Base-by-base conservation (phyloP, 2,113 vertebrate genomes). In the Tonatia bakeri region DNA sequence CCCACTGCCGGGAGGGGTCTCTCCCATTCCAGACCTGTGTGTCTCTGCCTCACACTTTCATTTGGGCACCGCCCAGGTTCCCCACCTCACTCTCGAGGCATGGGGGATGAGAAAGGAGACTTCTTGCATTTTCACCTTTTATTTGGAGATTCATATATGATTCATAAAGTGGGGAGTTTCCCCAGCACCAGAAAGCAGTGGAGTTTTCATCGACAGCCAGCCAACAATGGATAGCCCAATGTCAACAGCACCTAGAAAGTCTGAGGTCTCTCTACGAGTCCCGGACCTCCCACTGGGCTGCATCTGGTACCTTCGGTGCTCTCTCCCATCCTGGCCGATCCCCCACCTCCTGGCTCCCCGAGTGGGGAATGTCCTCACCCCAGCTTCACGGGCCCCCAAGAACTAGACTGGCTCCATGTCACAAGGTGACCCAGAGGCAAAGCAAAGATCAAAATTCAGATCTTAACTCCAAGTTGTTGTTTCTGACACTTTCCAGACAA, bases 41-140 rank as follows among this genome's bases (percentile, higher is more conserved):
- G 64, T 54, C 6, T 12, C 22, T 38, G 17, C 5, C 4, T 70
- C 33, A 61, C 5, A 0, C 2, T 33, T 56, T 15, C 9, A 9
- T 26, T 40, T 15, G 19, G n/a, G 36, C 26, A 20, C 5, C 69
- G 15, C 28, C 17, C 26, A 38, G 19, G 17, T 28, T 31, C 38
- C 11, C 7, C 0, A 1, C 5, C 19, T 31, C 52, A 31, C 38
- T n/a, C 24, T 22, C 4, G 9, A 33, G 10, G 9, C n/a, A 2
- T 65, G 47, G 17, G 10, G 14, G 1, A 40, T 8, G 64, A 17
- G 14, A n/a, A 50, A 24, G 73, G 6, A 20, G 11, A 17, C 2
- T 45, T 52, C 20, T 75, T 61, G 8, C 9, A 5, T 47, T 20
- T 26, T 59, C 16, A n/a, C 24, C 33, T 20, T 92, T 64, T 72